Conservation (phyloP, 2,797 vertebrate genomes). For the Chelon auratus region DNA sequence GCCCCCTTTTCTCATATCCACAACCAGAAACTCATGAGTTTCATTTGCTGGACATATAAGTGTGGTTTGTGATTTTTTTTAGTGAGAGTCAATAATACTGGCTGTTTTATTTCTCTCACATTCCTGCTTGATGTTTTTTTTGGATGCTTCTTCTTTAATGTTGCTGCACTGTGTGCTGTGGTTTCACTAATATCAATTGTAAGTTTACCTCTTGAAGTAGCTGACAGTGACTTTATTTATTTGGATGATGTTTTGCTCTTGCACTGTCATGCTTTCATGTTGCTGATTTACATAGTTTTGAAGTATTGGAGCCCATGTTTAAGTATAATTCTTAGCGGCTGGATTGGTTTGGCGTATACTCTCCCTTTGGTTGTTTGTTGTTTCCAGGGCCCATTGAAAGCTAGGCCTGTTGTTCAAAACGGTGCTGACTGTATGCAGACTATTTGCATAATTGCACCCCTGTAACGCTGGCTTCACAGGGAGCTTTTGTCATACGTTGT, state of each 20-base stretch:
- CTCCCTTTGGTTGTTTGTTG: neutral
- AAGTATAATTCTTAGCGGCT: neutral
- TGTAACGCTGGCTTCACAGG: constrained; percentile 22
- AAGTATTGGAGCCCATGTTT: neutral
- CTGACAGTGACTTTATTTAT: neutral
- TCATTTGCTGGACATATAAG: neutral
- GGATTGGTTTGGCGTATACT: neutral
- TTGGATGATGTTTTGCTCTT: constrained; percentile 9
- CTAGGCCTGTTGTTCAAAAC: constrained; percentile 9
- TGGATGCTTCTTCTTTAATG: neutral
- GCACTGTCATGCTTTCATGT: neutral
- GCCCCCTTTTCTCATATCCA: neutral
- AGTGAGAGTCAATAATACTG: constrained; percentile 5
- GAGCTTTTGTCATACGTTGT: constrained; percentile 22
- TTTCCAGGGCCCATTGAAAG: constrained; percentile 5
- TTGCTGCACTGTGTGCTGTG: neutral
- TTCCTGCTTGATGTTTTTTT: constrained; percentile 23
- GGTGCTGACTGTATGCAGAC: constrained; percentile 5
- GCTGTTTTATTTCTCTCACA: constrained; percentile 19
- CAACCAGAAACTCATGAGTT: neutral
- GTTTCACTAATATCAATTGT: constrained; percentile 2
- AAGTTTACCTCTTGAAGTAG: constrained; percentile 11
- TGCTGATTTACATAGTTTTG: neutral
- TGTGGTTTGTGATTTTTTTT: constrained; percentile 1
- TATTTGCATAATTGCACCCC: constrained; percentile 28